Conservation (phyloP, 2,888 invertebrate genomes). For the Agelastica alni region DNA sequence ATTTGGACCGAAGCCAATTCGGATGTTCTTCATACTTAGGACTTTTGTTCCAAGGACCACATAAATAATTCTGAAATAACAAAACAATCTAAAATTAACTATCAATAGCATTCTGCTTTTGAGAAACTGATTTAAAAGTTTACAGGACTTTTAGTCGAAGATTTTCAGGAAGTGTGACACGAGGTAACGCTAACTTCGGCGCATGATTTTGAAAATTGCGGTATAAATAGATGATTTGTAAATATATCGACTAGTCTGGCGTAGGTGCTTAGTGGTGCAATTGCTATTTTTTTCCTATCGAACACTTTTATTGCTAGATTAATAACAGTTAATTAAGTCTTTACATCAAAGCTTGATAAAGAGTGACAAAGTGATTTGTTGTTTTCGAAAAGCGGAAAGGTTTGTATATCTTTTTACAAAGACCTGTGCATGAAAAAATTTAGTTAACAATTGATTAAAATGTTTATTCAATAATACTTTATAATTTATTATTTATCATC, state of each 20-base stretch:
- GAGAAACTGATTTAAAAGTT: slow-evolving; percentile 8
- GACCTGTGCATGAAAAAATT: too few species aligned
- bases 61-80: slow-evolving; percentile 22
- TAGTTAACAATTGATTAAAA: too few species aligned
- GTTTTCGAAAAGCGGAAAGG: slow-evolving; percentile 4
- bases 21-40: slow-evolving; percentile 57
- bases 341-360: too few species aligned
- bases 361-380: slow-evolving; percentile 9
- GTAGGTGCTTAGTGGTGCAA: slow-evolving; percentile 32
- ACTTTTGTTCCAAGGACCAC: slow-evolving; percentile 14
- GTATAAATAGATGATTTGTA: slow-evolving; percentile 45
- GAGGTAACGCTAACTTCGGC: slow-evolving; percentile 13
- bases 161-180: slow-evolving; percentile 23
- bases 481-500: too few species aligned
- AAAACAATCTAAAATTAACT: slow-evolving; percentile 13
- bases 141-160: slow-evolving; percentile 6
- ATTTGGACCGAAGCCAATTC: slow-evolving; percentile 62
- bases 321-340: too few species aligned
- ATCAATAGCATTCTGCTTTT: slow-evolving; percentile 18
- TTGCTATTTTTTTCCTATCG: slow-evolving; percentile 13
- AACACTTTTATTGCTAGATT: too few species aligned
- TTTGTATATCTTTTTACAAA: neutral
- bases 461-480: too few species aligned
- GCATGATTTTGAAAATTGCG: slow-evolving; percentile 34
- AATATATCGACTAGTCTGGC: slow-evolving; percentile 39